Evolutionary conservation across 37 sponge, comb jelly and placozoan genomes (phyloP), one percentile per base, ranked within the genome.

Genomic region (Tethya wilhelma): DNA sequence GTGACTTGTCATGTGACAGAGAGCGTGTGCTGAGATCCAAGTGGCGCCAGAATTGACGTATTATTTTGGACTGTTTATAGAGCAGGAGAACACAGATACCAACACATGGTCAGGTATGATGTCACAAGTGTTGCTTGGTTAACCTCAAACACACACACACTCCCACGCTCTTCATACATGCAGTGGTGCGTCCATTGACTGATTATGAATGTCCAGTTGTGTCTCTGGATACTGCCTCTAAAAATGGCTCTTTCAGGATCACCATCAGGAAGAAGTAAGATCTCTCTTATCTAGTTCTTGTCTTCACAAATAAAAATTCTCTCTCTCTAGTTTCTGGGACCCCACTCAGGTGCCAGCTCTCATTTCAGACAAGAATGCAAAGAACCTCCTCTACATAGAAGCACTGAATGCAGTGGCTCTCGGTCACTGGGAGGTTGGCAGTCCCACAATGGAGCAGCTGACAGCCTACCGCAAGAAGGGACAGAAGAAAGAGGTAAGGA

Each of bases 401-500:
- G 46, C 63, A 7, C 31, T 77, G 12, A 36, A 20, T 5, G 26
- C 43, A 14, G 25, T 88, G 28, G 63, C 55, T n/a, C 17, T 11
- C 5, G 81, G 44, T 4, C 29, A 43, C n/a, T 57, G 49, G 60
- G 74, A 36, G 20, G 65, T 80, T 38, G 42, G 20, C 44, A n/a
- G 38, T 9, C 66, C 46, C 19, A 38, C 45, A 34, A 17, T 29
- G 44, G 55, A 56, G 4, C 62, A 69, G 8, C 71, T 88, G 0
- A 3, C 70, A 0, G 26, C 82, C 39, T 56, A 82, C 19, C 33
- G 77, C 65, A 77, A 62, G 59, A 69, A 44, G n/a, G 64, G 71
- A 28, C 76, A 71, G 43, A 88, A 82, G 69, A 88, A 88, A 69
- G 83, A 88, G 59, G 88, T 88, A 12, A 59, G 79, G n/a, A n/a